Conservation (phyloP, 2,113 vertebrate species). For the Pollachius pollachius region DNA sequence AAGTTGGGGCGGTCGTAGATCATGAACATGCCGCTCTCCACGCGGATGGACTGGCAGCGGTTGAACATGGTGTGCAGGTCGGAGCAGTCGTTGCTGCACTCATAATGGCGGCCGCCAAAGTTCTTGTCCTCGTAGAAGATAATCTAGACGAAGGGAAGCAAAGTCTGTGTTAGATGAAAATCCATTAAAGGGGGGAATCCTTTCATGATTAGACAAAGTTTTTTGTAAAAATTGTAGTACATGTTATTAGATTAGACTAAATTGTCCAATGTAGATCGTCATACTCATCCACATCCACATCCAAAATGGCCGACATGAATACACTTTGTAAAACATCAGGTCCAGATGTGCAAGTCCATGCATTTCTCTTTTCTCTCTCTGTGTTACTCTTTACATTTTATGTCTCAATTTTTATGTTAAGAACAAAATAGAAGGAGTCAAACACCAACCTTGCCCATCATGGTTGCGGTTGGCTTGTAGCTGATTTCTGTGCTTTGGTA, state of each 20-base stretch:
- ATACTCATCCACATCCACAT: too few relatives aligned
- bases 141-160: conserved; percentile 43
- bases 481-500: conserved; percentile 7
- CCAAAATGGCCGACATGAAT: too few relatives aligned
- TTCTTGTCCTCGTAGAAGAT: conserved; percentile 57
- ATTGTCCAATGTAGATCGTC: too few relatives aligned
- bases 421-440: background rate
- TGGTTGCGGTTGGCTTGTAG: conserved; percentile 12
- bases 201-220: background rate
- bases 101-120: conserved; percentile 57
- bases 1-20: conserved; percentile 61
- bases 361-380: background rate
- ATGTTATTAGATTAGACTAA: background rate
- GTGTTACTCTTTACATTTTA: background rate
- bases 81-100: conserved; percentile 58
- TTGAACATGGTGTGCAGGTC: conserved; percentile 61
- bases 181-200: background rate
- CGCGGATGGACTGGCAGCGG: conserved; percentile 57
- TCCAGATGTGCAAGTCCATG: background rate
- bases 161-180: background rate
- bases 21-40: conserved; percentile 67
- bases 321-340: background rate
- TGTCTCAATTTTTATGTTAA: background rate
- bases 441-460: conserved; percentile 64
- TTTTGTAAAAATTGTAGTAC: background rate